Conservation (phyloP, 2,888 invertebrate genomes). For the Sisyra nigra region DNA sequence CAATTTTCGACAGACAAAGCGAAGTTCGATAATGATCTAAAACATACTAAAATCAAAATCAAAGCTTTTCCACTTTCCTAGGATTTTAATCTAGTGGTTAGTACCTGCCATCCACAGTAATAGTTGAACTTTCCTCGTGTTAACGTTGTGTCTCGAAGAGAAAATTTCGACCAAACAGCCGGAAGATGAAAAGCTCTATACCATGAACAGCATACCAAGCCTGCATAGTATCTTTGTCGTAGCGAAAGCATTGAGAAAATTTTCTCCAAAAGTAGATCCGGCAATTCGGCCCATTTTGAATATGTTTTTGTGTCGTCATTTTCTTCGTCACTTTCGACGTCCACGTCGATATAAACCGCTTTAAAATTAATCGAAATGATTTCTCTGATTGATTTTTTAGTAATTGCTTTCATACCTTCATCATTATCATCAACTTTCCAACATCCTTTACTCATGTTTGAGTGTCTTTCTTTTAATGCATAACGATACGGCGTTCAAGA, state of each 20-base stretch:
- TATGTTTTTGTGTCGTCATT: slow-evolving; percentile 24
- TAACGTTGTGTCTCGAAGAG: slow-evolving; percentile 52
- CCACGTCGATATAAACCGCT: slow-evolving; percentile 34
- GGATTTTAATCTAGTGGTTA: neutral
- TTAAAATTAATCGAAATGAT: slow-evolving; percentile 6
- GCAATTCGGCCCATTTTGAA: slow-evolving; percentile 48
- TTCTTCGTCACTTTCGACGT: slow-evolving; percentile 23
- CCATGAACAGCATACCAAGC: slow-evolving; percentile 51
- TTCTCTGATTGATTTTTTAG: neutral
- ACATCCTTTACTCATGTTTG: slow-evolving; percentile 23
- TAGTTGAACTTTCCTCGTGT: slow-evolving; percentile 63
- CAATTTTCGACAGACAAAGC: slow-evolving; percentile 50
- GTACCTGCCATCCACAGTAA: slow-evolving; percentile 63
- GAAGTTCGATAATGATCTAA: slow-evolving; percentile 60
- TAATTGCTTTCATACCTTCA: slow-evolving; percentile 21
- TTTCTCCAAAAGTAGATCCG: slow-evolving; percentile 55
- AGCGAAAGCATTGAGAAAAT: slow-evolving; percentile 51
- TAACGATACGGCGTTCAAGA: neutral
- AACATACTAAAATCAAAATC: slow-evolving; percentile 36
- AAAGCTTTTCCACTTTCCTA: neutral
- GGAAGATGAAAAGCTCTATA: slow-evolving; percentile 53
- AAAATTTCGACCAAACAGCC: slow-evolving; percentile 58
- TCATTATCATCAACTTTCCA: slow-evolving; percentile 28
- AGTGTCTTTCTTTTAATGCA: neutral
- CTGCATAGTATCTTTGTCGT: slow-evolving; percentile 55